Evolutionary conservation across 1,140 invertebrate species (phyloP), one percentile per base, ranked within the genome.

Genomic region (Drosophila littoralis): DNA sequence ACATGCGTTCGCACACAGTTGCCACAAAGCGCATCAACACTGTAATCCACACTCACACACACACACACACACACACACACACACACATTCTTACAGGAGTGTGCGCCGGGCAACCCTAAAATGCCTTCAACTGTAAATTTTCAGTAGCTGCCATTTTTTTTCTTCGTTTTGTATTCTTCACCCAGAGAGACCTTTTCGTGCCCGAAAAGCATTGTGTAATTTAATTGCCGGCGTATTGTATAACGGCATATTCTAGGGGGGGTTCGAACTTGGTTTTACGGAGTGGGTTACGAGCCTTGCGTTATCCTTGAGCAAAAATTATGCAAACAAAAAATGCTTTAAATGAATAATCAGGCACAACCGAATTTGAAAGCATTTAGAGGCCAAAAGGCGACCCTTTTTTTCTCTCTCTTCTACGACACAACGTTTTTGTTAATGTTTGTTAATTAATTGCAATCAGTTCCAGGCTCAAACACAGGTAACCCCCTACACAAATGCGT

Each of bases 381-480:
- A 74, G 52, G 5, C 32, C 32, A 43, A 45, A 51, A 13, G 35
- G n/a, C 40, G 38, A 54, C 59, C 54, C 60, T 74, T 68, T 61
- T 52, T 12, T 9, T 46, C 42, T 33, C 50, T 45, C 10, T 17
- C 15, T 58, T 8, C 12, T 28, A 3, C 22, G 22, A 8, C 13
- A n/a, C 3, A 43, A 51, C 69, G 68, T 38, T 70, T 64, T 28
- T 28, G 45, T 63, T 64, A 75, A 75, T 75, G 59, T 70, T 75
- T 75, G 59, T 70, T 70, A 78, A 78, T 75, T 78, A 78, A 78
- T 75, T 78, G 72, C 66, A 75, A 75, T 60, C 69, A 75, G 72
- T 68, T 74, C 32, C 50, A 68, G 52, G 61, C 55, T 54, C 70
- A 48, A 52, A 42, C 51, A 33, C 13, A 50, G 40, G 6, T 50